Evolutionary conservation across 2,113 vertebrate species (phyloP).

Genomic region (Macheiramphus alcinus): DNA sequence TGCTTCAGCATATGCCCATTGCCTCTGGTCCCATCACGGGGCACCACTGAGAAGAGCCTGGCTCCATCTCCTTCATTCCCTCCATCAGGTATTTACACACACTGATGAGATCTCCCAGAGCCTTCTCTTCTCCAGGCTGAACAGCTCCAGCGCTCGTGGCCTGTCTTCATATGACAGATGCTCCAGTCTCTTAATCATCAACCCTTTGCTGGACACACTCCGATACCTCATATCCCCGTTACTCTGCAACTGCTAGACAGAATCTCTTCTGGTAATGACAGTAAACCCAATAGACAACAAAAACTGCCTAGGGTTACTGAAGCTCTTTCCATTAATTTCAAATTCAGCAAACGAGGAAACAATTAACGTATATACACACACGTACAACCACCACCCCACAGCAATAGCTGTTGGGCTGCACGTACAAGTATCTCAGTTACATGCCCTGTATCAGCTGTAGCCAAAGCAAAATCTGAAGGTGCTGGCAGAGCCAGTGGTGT

Average conservation of each 20-base stretch:
- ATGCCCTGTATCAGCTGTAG: rapidly evolving
- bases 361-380: neutral
- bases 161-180: neutral
- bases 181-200: neutral
- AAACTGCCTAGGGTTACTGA: neutral
- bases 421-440: neutral
- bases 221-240: neutral
- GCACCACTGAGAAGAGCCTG: neutral
- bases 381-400: neutral
- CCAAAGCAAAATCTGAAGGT: neutral
- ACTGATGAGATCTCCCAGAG: neutral
- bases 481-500: neutral
- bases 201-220: neutral
- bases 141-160: rapidly evolving
- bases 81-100: neutral
- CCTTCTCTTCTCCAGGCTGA: neutral
- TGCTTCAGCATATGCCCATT: neutral
- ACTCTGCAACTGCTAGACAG: neutral
- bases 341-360: neutral
- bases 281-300: neutral
- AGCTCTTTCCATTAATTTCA: neutral
- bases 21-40: neutral
- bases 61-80: neutral
- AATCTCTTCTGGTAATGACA: neutral
- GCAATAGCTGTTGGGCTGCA: rapidly evolving